Conservation (phyloP, 2,888 invertebrate species). For the Megaustenia siamemsis region DNA sequence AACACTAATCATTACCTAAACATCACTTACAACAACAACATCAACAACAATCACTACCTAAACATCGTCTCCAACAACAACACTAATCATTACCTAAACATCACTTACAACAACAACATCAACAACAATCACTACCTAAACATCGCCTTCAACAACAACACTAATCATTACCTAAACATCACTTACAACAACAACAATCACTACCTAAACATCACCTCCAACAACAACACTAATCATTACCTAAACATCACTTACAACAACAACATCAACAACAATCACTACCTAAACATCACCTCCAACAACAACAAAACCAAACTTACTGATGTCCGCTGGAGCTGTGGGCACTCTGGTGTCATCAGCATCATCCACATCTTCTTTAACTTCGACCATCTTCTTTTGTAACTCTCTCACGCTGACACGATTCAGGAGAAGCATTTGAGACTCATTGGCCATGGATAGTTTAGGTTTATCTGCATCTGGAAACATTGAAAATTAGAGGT, state of each 20-base stretch:
- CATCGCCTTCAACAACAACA: too few species aligned
- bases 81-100: not conserved
- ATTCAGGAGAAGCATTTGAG: constrained; percentile 86
- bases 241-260: not conserved
- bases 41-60: too few species aligned
- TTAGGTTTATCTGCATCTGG: constrained; percentile 26
- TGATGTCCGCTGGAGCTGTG: constrained; percentile 35
- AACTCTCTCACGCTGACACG: constrained; percentile 88
- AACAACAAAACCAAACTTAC: constrained; percentile 31
- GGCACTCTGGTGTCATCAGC: constrained; percentile 42
- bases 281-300: not conserved
- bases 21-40: not conserved
- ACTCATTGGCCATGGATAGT: constrained; percentile 77
- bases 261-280: not conserved
- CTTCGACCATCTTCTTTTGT: constrained; percentile 80
- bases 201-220: not conserved
- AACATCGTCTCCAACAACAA: not conserved
- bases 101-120: not conserved
- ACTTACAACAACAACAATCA: too few species aligned
- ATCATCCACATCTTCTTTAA: constrained; percentile 26
- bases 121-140: not conserved
- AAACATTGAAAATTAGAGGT: too few species aligned
- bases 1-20: not conserved
- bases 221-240: not conserved
- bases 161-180: not conserved